phyloP scores from a whole-genome alignment of 2,888 invertebrate genomes.

The Phania funesta region DNA sequence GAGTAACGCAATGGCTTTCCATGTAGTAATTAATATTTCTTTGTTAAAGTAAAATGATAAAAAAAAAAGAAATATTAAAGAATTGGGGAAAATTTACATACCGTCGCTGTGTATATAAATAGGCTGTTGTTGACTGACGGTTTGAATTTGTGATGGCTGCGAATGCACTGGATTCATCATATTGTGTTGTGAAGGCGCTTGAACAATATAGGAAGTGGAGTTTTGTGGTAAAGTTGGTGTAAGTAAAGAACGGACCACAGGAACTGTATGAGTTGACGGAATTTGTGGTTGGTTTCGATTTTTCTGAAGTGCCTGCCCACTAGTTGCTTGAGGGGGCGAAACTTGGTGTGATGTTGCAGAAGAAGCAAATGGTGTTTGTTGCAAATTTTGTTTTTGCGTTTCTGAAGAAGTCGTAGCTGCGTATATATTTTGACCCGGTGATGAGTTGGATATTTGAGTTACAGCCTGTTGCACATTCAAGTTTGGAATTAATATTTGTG shows the following conservation, averaged over 20 bases:
- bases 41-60: too few relatives aligned
- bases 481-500: slow-evolving; percentile 67
- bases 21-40: too few relatives aligned
- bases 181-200: slow-evolving; percentile 56
- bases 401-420: slow-evolving; percentile 46
- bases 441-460: slow-evolving; percentile 67
- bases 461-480: slow-evolving; percentile 43
- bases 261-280: slow-evolving; percentile 62
- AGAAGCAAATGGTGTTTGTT: slow-evolving; percentile 69
- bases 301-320: slow-evolving; percentile 49
- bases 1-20: too few relatives aligned
- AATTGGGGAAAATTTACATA: slow-evolving; percentile 9
- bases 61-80: not conserved
- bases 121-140: slow-evolving; percentile 13
- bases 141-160: slow-evolving; percentile 33
- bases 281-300: slow-evolving; percentile 14
- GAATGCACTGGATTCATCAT: slow-evolving; percentile 21
- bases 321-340: slow-evolving; percentile 34
- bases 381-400: not conserved
- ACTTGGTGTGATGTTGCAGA: slow-evolving; percentile 39
- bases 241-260: slow-evolving; percentile 24
- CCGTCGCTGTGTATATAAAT: slow-evolving; percentile 49
- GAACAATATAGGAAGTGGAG: slow-evolving; percentile 41
- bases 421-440: slow-evolving; percentile 68
- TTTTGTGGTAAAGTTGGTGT: slow-evolving; percentile 39